These are phyloP conservation scores for Urocynchramus pylzowi DNA, from an alignment of 2,113 vertebrate species.

Conservation along the genomic window DNA sequence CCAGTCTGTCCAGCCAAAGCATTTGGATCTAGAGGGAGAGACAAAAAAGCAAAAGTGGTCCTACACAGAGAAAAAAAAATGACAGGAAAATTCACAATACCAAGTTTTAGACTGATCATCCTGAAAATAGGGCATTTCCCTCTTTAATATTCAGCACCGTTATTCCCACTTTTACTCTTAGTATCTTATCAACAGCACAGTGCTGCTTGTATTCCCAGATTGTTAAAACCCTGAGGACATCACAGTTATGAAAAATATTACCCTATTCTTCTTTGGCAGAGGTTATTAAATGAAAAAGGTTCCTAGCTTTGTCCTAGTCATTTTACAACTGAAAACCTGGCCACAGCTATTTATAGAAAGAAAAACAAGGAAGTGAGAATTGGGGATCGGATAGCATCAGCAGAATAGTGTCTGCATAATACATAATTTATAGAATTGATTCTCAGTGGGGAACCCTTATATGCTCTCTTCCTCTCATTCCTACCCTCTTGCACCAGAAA, in stretches of 20 bases:
- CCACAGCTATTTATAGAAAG: slow-evolving; percentile 59
- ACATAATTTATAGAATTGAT: slow-evolving; percentile 68
- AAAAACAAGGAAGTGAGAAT: slow-evolving; percentile 67
- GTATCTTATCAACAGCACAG: slow-evolving; percentile 42
- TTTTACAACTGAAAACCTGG: slow-evolving; percentile 55
- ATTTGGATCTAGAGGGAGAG: slow-evolving; percentile 85
- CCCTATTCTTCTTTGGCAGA: slow-evolving; percentile 11
- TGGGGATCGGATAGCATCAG: slow-evolving; percentile 57
- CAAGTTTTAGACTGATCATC: not conserved
- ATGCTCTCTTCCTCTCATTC: slow-evolving; percentile 37
- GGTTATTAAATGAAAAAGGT: slow-evolving; percentile 49
- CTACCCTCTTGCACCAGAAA: slow-evolving; percentile 36
- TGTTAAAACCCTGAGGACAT: slow-evolving; percentile 47
- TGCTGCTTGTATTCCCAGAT: slow-evolving; percentile 18
- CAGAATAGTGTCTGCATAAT: slow-evolving; percentile 64
- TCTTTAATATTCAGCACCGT: slow-evolving; percentile 22
- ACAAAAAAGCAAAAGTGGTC: slow-evolving; percentile 20
- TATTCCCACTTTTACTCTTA: slow-evolving; percentile 9
- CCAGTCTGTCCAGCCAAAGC: slow-evolving; percentile 85
- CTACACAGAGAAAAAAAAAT: not conserved
- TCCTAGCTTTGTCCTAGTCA: slow-evolving; percentile 22
- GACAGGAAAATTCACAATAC: not conserved
- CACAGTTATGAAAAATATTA: slow-evolving; percentile 12
- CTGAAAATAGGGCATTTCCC: slow-evolving; percentile 37
- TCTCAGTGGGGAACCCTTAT: slow-evolving; percentile 53